Evolutionary conservation across 2,113 vertebrate genomes (phyloP).

Genomic region (Anthoscopus minutus): DNA sequence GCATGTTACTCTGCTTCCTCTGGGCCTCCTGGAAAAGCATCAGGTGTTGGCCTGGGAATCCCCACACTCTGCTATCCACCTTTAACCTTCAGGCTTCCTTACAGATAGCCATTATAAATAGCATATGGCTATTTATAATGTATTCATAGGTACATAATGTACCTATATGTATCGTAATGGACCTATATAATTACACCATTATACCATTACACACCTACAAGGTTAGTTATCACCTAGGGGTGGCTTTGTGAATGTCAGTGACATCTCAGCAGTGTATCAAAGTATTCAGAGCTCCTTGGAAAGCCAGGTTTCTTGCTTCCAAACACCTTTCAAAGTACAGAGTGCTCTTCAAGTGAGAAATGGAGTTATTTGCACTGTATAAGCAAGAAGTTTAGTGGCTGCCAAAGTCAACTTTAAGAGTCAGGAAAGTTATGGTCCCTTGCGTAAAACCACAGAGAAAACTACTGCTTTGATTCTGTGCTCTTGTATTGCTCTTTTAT

Average conservation of each 20-base stretch:
- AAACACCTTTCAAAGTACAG: not conserved
- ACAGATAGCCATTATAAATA: not conserved
- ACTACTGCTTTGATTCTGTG: slow-evolving; percentile 23
- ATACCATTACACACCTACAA: not conserved
- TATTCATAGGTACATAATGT: not conserved
- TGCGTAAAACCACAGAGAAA: not conserved
- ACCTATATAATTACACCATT: not conserved
- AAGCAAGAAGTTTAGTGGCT: not conserved
- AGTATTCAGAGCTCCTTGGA: not conserved
- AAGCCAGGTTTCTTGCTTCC: not conserved
- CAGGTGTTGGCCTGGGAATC: not conserved
- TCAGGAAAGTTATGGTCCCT: not conserved
- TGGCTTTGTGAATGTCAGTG: not conserved
- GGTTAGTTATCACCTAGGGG: not conserved
- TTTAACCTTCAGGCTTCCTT: not conserved
- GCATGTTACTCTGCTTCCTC: not conserved
- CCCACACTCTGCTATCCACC: not conserved
- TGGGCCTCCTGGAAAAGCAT: not conserved
- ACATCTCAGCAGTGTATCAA: not conserved
- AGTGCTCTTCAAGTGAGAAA: not conserved
- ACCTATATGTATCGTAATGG: not conserved
- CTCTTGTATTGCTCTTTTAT: slow-evolving; percentile 15
- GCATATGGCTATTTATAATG: not conserved
- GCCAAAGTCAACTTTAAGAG: not conserved
- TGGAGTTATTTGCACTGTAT: not conserved